These are phyloP conservation scores for Nomada goodeniana DNA, from an alignment of 2,888 invertebrate genomes.

Conservation along the genomic window DNA sequence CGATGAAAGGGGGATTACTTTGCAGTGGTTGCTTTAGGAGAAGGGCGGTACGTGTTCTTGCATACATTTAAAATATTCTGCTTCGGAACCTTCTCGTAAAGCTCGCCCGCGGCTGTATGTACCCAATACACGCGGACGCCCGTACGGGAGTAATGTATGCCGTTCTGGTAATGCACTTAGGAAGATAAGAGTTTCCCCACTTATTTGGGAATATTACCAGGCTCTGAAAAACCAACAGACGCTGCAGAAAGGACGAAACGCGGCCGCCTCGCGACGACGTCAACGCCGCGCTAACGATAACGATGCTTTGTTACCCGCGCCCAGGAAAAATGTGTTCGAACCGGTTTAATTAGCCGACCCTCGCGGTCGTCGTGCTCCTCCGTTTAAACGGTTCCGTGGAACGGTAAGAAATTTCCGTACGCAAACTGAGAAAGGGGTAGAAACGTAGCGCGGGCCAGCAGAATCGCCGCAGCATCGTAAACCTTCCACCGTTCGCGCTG, in stretches of 20 bases:
- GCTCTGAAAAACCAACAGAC: conserved; percentile 64
- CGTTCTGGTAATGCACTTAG: conserved; percentile 77
- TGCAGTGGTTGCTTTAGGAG: conserved; percentile 72
- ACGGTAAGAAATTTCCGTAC: conserved; percentile 9
- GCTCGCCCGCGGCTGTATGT: conserved; percentile 68
- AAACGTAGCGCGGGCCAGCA: conserved; percentile 21
- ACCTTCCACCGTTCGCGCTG: neutral
- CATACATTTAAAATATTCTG: conserved; percentile 79
- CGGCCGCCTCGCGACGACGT: conserved; percentile 2
- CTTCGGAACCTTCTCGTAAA: conserved; percentile 72
- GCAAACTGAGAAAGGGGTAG: neutral
- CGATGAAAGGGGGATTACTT: conserved; percentile 76
- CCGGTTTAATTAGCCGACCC: conserved; percentile 19
- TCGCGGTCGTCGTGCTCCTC: neutral
- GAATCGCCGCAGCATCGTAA: conserved; percentile 2
- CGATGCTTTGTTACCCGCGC: conserved; percentile 15
- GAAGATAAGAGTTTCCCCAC: conserved; percentile 73
- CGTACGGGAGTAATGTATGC: conserved; percentile 72
- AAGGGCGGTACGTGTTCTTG: conserved; percentile 79
- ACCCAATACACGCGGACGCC: conserved; percentile 67
- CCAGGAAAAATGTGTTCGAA: neutral
- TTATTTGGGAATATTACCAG: conserved; percentile 66
- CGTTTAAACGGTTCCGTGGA: conserved; percentile 8
- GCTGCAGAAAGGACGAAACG: conserved; percentile 64
- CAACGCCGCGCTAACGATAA: conserved; percentile 46